Percentiles rank a stretch among this genome's conserved stretches.
These are phyloP conservation scores for Stomatorhinus walkeri DNA, from an alignment of 2,797 vertebrate species.

Conservation along the genomic window DNA sequence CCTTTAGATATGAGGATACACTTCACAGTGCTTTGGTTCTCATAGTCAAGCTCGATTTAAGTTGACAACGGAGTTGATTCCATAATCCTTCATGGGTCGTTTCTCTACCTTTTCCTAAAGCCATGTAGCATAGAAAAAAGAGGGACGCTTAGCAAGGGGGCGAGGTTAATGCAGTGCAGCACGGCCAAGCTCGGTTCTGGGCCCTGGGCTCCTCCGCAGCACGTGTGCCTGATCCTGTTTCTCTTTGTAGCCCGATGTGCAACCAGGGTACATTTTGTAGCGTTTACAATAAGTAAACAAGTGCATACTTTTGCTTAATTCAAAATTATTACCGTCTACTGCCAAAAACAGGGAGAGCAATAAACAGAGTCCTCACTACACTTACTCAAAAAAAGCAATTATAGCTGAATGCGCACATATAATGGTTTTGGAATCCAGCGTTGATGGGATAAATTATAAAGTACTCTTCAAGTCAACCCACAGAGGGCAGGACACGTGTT, in stretches of 20 bases:
- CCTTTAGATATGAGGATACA: not conserved
- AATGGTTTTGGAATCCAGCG: slow-evolving; percentile 12
- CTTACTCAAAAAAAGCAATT: slow-evolving; percentile 12
- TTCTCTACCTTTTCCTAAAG: not conserved
- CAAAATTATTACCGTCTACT: slow-evolving; percentile 5
- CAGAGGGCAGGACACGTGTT: slow-evolving; percentile 5
- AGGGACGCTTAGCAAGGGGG: not conserved
- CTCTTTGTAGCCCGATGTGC: not conserved
- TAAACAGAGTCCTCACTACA: slow-evolving; percentile 6
- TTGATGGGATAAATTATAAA: slow-evolving; percentile 6
- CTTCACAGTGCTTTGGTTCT: not conserved
- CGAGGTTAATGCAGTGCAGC: not conserved
- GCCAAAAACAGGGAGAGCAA: slow-evolving; percentile 13
- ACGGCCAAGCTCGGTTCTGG: not conserved
- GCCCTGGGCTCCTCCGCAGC: not conserved
- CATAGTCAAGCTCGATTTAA: not conserved
- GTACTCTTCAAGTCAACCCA: not conserved
- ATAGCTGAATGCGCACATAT: not conserved
- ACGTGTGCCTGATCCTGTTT: not conserved
- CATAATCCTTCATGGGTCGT: not conserved
- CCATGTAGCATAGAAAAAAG: not conserved
- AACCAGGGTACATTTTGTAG: not conserved
- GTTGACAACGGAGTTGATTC: not conserved
- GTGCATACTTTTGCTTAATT: slow-evolving; percentile 16
- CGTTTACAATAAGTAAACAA: slow-evolving; percentile 16